Conservation (phyloP, 2,888 invertebrate genomes). For the Drosophila neonasuta region DNA sequence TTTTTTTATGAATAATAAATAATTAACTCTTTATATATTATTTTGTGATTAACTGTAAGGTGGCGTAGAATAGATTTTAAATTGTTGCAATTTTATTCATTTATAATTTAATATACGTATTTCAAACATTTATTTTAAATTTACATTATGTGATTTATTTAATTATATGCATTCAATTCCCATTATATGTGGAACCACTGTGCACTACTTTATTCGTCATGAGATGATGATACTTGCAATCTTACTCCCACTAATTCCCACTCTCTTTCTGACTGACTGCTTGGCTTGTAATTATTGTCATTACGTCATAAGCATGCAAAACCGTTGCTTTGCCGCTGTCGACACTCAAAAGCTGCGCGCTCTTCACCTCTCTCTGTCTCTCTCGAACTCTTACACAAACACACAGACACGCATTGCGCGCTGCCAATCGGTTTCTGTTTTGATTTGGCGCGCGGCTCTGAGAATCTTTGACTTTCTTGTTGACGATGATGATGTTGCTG, state of each 20-base stretch:
- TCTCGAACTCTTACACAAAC: conserved; percentile 7
- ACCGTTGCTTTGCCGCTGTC: conserved; percentile 28
- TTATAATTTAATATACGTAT: neutral
- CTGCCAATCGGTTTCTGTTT: conserved; percentile 31
- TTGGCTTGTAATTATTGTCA: conserved; percentile 57
- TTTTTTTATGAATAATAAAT: no score
- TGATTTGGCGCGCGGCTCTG: conserved; percentile 54
- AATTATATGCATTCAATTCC: conserved; percentile 1
- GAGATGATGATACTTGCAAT: conserved; percentile 35
- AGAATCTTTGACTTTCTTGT: conserved; percentile 25
- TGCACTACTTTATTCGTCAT: conserved; percentile 31
- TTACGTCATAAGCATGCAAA: conserved; percentile 65
- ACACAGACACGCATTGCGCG: conserved; percentile 13
- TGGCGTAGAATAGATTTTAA: no score
- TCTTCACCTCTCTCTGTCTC: conserved; percentile 7
- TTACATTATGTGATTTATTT: neutral
- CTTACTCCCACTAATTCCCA: conserved; percentile 17
- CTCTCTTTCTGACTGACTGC: conserved; percentile 14
- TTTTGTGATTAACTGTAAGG: no score
- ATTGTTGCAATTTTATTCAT: conserved; percentile 1
- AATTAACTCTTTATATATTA: no score
- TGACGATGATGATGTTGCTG: conserved; percentile 15
- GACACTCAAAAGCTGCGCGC: conserved; percentile 25
- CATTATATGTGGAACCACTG: conserved; percentile 22
- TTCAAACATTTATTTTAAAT: conserved; percentile 1